Evolutionary conservation across 1,140 invertebrate genomes (phyloP), one percentile per base, ranked within the genome.

Genomic region (Aphidius gifuensis): DNA sequence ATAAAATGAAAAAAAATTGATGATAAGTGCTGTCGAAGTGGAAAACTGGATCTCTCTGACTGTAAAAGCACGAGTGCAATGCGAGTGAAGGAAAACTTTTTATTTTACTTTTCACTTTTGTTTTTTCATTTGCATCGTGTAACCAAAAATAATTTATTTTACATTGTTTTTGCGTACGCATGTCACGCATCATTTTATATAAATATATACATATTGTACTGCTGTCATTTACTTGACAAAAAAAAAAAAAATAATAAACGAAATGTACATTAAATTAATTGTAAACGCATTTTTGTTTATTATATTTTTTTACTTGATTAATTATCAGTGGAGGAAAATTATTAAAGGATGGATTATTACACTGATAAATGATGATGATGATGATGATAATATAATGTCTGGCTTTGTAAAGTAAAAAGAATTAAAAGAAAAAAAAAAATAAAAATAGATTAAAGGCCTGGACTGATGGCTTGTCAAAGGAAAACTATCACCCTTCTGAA

Each of bases 361-460:
- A 32, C 2, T 32, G 23, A 32, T 32, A 32, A 32, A 32, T 32
- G 23, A 32, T 32, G 23, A 49, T 49, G 61, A 64, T 32, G 64
- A 60, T 54, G 57, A 51, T 9, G 16, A 47, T 16, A 16, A 16
- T 16, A 16, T 16, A 16, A 16, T 6, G n/a, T 47, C 5, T 8
- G 5, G 66, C 69, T 74, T 75, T 75, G 66, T 32, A 32, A 32
- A 32, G 4, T 32, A 32, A 32, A 32, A 32, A 16, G 16, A 16
- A 32, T 32, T 2, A 32, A 32, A 32, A 23, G 3, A 23, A 23
- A 23, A 23, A 23, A 23, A 23, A 23, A 23, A 65, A 64, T 62
- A 55, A 65, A 38, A 68, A 65, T 76, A 77, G 73, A 76, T 77
- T 76, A 77, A 76, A 76, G 71, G 69, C 73, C 56, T 61, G 48